Evolutionary conservation across 2,797 vertebrate genomes (phyloP), one percentile per base, ranked within the genome.

Genomic region (Huso huso): DNA sequence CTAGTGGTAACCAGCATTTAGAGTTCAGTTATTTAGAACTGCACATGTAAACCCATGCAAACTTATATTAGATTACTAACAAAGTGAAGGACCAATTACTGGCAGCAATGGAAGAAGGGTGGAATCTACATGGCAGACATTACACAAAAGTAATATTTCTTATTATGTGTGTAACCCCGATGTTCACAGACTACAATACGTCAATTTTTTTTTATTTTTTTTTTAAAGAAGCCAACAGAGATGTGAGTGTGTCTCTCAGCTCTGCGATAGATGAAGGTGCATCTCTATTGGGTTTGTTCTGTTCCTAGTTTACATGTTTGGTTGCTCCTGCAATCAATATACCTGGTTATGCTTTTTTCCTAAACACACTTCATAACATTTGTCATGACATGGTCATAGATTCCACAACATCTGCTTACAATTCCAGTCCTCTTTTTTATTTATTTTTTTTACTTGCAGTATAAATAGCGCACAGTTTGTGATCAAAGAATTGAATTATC

Each of bases 321-420:
- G 57, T 69, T 9, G 10, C 37, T 75, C 58, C 69, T 71, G 77
- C 71, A 69, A 69, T 65, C 73, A 68, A 78, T 75, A 1, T 68
- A 62, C 48, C 74, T 72, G 48, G 61, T 78, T 70, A 48, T 68
- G 74, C 75, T 65, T 66, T 37, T 37, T 69, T 76, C 67, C 63
- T 63, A 73, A 66, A 66, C 57, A 69, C 66, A 65, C 76, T 77
- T 66, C 65, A 18, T 72, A 80, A 75, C 78, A 77, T 77, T 80
- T 85, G 76, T 76, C 78, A 70, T 78, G 71, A 73, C 71, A 65
- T 50, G 66, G 57, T 76, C 74, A 61, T 63, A 83, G 74, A 71
- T 63, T 51, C 55, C 66, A 2, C 48, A 74, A 57, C 66, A 73
- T 73, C 75, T 79, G 69, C 63, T 77, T 66, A 8, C 23, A 58